phyloP scores from a whole-genome alignment of 2,888 invertebrate species.

The Anodontia alba region DNA sequence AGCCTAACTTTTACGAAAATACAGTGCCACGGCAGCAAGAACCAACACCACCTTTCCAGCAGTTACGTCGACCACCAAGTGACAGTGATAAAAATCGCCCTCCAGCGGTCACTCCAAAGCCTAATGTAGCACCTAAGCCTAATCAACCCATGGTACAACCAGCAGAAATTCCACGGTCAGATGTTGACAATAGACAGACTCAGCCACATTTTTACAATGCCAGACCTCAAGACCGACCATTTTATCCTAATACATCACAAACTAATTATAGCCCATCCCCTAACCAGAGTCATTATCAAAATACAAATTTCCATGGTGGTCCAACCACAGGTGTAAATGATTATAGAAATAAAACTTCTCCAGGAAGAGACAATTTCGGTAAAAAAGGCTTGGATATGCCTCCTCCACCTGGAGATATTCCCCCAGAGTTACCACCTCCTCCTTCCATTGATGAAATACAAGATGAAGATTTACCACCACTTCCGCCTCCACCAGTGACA shows the following conservation, averaged over 20 bases:
- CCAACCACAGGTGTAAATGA: constrained; percentile 31
- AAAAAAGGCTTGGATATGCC: constrained; percentile 71
- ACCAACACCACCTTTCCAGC: constrained; percentile 77
- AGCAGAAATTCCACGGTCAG: constrained; percentile 72
- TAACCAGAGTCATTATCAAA: constrained; percentile 56
- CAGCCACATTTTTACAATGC: constrained; percentile 75
- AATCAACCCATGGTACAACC: constrained; percentile 68
- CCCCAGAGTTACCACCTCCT: constrained; percentile 84
- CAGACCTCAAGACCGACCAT: constrained; percentile 43
- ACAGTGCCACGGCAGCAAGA: constrained; percentile 74
- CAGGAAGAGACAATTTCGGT: constrained; percentile 53
- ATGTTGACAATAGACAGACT: constrained; percentile 72
- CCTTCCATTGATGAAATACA: constrained; percentile 82
- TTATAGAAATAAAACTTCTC: constrained; percentile 51
- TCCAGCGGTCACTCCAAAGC: constrained; percentile 64
- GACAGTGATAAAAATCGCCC: constrained; percentile 63
- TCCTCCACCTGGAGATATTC: constrained; percentile 87
- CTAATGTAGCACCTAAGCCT: constrained; percentile 68
- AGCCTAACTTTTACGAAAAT: constrained; percentile 81
- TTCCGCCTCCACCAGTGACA: constrained; percentile 86
- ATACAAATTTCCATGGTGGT: constrained; percentile 58
- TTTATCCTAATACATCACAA: constrained; percentile 48
- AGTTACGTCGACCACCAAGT: constrained; percentile 64
- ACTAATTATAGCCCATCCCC: constrained; percentile 29
- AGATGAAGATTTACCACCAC: constrained; percentile 78